Base-by-base conservation (phyloP, 2,888 invertebrate species). In the Brenthis ino region DNA sequence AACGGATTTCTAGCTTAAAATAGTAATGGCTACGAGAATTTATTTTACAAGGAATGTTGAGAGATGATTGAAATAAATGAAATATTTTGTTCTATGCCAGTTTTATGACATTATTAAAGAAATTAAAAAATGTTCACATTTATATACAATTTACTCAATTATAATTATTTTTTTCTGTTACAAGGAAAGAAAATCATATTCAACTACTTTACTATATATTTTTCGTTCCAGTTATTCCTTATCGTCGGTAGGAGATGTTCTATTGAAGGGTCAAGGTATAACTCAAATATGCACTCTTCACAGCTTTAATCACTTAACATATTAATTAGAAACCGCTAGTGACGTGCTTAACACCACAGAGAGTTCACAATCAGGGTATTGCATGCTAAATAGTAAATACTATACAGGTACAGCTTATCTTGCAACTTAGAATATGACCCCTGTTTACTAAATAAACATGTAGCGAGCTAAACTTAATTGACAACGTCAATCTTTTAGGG, bases 241-340 rank as follows among this genome's bases (percentile, higher is more conserved):
- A 68, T 57, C 73, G 61, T 77, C 79, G 79, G 76, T 79, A 80
- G 84, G 85, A 85, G 85, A 90, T 91, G 90, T 80, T 88, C 85
- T 63, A 20, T 63, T 87, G 85, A 88, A 84, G 83, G 67, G 82
- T 82, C 78, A 89, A 91, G 91, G 91, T 91, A 90, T 76, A 50
- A 43, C 37, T 43, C 37, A 43, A 54, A 60, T 58, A 65, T 64
- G 48, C 51, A 71, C 68, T 61, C 66, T 66, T 70, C 53, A 58
- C 64, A 55, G 66, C 51, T 72, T 69, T 61, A 65, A 60, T 37
- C 70, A 65, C 66, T 24, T 47, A 37, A 65, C 65, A 65, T n/a
- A 61, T 28, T 63, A 16, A 53, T 57, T 47, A 13, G 12, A 54
- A 4, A 47, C 16, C 55, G 48, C 63, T 66, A 16, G 20, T 14